Base-by-base conservation (phyloP, 2,797 vertebrate genomes). In the Choloepus didactylus region DNA sequence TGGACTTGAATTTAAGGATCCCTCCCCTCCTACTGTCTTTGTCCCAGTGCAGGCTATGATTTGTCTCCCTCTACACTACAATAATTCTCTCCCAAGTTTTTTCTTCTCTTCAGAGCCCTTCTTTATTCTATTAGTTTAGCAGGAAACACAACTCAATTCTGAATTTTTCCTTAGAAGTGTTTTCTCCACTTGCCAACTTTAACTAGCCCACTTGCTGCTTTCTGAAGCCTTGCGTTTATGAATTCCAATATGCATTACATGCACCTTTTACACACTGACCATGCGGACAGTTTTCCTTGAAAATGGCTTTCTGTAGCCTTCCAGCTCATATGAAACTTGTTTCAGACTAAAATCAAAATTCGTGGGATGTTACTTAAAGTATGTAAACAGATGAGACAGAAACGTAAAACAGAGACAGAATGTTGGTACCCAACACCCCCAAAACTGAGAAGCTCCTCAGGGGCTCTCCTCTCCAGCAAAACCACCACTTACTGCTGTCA, bases 131-230 rank as follows among this genome's bases (percentile, higher is more conserved):
- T 1, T 18, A 56, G 29, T 62, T 75, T 41, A 89, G 83, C 18
- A 93, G 56, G 69, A 19, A 77, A 93, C 94, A 93, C 31, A 91
- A 67, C 72, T 80, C 1, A 59, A 38, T 59, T 87, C 18, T 2
- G 29, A 76, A 64, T 87, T 87, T 94, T 44, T 83, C 64, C 46
- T 80, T 51, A 70, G 73, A 49, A 66, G 56, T 21, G 11, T n/a
- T 25, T 44, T 44, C 21, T 51, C 21, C 21, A 64, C 8, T 49
- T 72, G 67, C 21, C 82, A 70, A 81, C 41, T 51, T 64, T 59
- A 46, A 49, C 27, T 9, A 64, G 60, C 67, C 82, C 69, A 27
- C 8, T 2, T 44, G 44, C 27, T 35, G 2, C 46, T 95, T 23
- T 46, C 62, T 4, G 62, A 91, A 83, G 79, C 3, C 6, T 8